Percentiles rank a stretch among this genome's conserved stretches.
These are phyloP conservation scores for Tapera naevia DNA, from an alignment of 2,797 vertebrate species.

Conservation along the genomic window DNA sequence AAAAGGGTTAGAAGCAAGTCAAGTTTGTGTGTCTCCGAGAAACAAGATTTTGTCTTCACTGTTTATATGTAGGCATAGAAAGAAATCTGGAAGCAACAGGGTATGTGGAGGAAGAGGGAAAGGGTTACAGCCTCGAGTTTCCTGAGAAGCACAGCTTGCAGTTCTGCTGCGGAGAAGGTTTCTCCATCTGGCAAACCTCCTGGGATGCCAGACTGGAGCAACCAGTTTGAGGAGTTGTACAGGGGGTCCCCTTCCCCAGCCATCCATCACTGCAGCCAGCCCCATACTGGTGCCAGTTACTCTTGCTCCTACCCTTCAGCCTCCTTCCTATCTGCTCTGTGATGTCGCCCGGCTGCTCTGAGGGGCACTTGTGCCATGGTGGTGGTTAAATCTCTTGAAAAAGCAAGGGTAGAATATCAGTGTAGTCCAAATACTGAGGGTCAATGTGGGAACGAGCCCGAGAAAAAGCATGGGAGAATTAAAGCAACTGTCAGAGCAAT, in stretches of 20 bases:
- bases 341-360: fast-evolving
- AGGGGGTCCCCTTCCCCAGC: slow-evolving; percentile 39
- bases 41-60: not conserved
- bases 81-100: slow-evolving; percentile 56
- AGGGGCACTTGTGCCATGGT: not conserved
- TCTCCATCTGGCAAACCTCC: slow-evolving; percentile 65
- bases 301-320: not conserved
- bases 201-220: slow-evolving; percentile 68
- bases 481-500: not conserved
- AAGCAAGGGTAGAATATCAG: fast-evolving
- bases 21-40: slow-evolving; percentile 9
- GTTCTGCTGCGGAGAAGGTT: slow-evolving; percentile 57
- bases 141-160: slow-evolving; percentile 64
- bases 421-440: not conserved
- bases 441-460: not conserved
- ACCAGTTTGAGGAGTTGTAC: slow-evolving; percentile 52
- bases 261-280: not conserved
- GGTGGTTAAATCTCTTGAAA: not conserved
- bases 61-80: not conserved
- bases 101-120: slow-evolving; percentile 54
- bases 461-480: not conserved
- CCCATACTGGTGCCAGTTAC: not conserved
- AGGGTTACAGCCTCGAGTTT: slow-evolving; percentile 62
- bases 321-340: not conserved
- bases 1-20: slow-evolving; percentile 29